A percentile compares a stretch with the other conserved stretches of the same genome.
phyloP scores from a whole-genome alignment of 1,140 invertebrate species.

The Eubasilissa regina region DNA sequence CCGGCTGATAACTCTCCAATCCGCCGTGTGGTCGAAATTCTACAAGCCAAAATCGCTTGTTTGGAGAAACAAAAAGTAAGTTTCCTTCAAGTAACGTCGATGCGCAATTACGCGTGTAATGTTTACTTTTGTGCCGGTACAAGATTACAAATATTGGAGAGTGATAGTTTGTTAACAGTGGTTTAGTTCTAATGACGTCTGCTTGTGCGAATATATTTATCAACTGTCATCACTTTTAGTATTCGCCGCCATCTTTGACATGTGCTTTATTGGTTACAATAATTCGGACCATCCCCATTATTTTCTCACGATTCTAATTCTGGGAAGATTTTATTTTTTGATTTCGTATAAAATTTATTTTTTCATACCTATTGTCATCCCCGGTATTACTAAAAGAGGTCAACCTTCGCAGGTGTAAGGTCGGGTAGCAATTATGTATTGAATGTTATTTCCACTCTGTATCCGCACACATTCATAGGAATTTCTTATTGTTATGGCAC shows the following conservation, averaged over 20 bases:
- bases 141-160: not conserved
- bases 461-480: not conserved
- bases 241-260: slow-evolving; percentile 53
- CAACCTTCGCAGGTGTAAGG: not conserved
- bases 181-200: not conserved
- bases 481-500: too few species aligned
- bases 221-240: slow-evolving; percentile 41
- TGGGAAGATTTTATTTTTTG: not conserved
- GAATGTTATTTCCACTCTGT: not conserved
- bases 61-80: slow-evolving; percentile 57
- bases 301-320: not conserved
- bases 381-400: not conserved
- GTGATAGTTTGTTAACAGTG: not conserved
- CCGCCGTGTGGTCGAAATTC: slow-evolving; percentile 52
- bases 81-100: slow-evolving; percentile 9
- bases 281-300: not conserved
- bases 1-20: slow-evolving; percentile 47
- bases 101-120: not conserved
- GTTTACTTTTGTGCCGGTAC: slow-evolving; percentile 15
- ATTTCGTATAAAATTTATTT: not conserved
- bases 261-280: slow-evolving; percentile 51
- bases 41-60: slow-evolving; percentile 50
- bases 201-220: not conserved
- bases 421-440: not conserved
- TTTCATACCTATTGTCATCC: not conserved